Base-by-base conservation (phyloP, 1,140 invertebrate genomes). In the Chironomus striatipennis region DNA sequence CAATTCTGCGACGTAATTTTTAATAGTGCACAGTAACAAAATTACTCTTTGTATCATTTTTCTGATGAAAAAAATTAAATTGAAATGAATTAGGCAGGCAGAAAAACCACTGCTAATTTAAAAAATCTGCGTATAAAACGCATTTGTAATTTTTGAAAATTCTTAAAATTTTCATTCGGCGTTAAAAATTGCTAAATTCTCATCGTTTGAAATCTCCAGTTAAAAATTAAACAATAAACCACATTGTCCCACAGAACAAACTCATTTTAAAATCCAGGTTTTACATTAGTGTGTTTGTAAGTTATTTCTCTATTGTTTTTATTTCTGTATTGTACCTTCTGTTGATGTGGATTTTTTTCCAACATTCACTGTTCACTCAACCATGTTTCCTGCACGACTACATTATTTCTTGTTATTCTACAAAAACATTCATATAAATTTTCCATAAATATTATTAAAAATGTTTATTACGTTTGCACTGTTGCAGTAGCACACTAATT, bases 301-400 rank as follows among this genome's bases (percentile, higher is more conserved):
- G n/a, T 2, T 70, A 18, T 70, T 12, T n/a, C 4, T 70, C 65
- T 70, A 70, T 70, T 70, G 65, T 20, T 34, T 34, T 34, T 34
- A 1, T 34, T 17, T 20, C 20, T 17, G 8, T 70, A 10, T 70
- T 7, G 20, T 20, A 70, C 65, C 65, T 70, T 70, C 65, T 70
- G 65, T 18, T 70, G 65, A 10, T 57, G 47, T 57, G 47, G 10
- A 10, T 57, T n/a, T 10, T 57, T 57, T 57, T n/a, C 20, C 20
- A 21, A 70, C 20, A n/a, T 57, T 57, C 10, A 12, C 47, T 57
- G 47, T n/a, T 70, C 65, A 70, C 65, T 70, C 65, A 70, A 70
- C n/a, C 65, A 17, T 70, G 18, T 18, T 70, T 70, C 65, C 65
- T 70, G 65, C 65, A 20, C 12, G n/a, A 15, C 12, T 57, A 57